Evolutionary conservation across 1,140 invertebrate species (phyloP), one percentile per base, ranked within the genome.

Genomic region (Bombus waltoni): DNA sequence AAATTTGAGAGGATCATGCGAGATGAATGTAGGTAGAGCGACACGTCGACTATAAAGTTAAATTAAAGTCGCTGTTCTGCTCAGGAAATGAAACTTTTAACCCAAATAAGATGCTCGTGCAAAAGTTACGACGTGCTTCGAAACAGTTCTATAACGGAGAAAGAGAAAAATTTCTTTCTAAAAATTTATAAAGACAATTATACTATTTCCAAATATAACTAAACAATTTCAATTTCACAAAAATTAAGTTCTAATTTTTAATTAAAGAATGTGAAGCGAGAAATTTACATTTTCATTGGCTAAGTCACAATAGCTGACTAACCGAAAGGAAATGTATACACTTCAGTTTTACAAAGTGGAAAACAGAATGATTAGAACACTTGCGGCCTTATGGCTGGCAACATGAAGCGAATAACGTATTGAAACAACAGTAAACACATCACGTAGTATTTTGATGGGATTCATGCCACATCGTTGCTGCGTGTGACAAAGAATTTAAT

Each of bases 31-130:
- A 89, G 91, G 89, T 81, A 66, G 87, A 38, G 35, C 13, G 32
- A 35, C 47, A 53, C 42, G 84, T 28, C 57, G 32, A 38, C 70
- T 71, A 81, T 57, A 83, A 68, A 83, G 79, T 83, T 71, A 65
- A 91, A 91, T 88, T 89, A 88, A 81, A 82, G 85, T 85, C 87
- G 10, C 59, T 73, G 74, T 57, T 80, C 81, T 81, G 81, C 59
- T 79, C 85, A 80, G 76, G 71, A 80, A 91, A 89, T 91, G 84
- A 89, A 87, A 89, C 90, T 90, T 90, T 90, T 90, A 91, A 91
- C 90, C 90, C 79, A 90, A 91, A 91, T 90, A 78, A 53, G 13
- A 68, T 28, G 62, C 66, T 83, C 47, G 66, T 57, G 70, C 65
- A 35, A 73, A 18, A 38, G 53, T n/a, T 25, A 10, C 40, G 28